Conservation (phyloP, 2,888 invertebrate genomes). For the Aphodius granarius region DNA sequence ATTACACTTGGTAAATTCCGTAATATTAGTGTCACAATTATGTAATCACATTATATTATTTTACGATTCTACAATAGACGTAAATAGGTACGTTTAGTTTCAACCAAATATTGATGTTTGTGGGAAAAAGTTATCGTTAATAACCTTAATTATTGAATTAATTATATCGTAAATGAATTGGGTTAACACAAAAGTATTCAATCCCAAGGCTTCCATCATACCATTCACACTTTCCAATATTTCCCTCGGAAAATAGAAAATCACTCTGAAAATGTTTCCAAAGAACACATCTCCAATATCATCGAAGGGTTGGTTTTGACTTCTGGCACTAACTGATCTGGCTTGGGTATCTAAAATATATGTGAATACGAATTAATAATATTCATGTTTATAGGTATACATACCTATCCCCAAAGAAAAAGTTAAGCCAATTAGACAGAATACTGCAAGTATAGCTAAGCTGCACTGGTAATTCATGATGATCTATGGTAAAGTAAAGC, state of each 20-base stretch:
- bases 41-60: no score
- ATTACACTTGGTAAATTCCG: no score
- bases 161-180: not conserved
- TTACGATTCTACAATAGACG: no score
- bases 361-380: not conserved
- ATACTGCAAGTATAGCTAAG: no score
- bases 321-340: not conserved
- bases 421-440: not conserved
- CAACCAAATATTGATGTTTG: not conserved
- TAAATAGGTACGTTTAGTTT: not conserved
- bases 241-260: not conserved
- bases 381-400: not conserved
- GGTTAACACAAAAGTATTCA: not conserved
- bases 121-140: not conserved
- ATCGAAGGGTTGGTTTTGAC: not conserved
- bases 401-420: not conserved
- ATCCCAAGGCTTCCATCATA: not conserved
- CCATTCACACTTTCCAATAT: not conserved
- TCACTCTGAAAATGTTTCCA: not conserved
- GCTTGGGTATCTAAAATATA: not conserved
- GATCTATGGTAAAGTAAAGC: no score
- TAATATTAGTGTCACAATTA: no score
- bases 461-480: no score
- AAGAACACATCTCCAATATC: not conserved
- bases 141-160: not conserved